A percentile compares a stretch with the other conserved stretches of the same genome.
These are phyloP conservation scores for Nannospalax galili DNA, from an alignment of 2,113 vertebrate genomes.

Conservation along the genomic window DNA sequence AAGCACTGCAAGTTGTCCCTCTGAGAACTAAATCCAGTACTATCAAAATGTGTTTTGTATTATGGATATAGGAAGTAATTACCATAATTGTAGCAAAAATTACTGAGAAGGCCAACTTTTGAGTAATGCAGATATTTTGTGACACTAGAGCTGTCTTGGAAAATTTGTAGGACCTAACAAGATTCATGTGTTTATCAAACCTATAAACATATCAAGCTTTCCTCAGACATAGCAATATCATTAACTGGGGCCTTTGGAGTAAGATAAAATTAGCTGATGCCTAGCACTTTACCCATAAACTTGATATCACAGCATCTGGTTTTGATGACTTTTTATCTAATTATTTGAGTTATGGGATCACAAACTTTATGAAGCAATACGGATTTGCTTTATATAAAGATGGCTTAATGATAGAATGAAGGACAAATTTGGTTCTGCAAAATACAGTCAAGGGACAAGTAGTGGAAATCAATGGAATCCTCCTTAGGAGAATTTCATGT, in stretches of 20 bases:
- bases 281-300: background rate
- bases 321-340: slow-evolving; percentile 62
- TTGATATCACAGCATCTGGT: slow-evolving; percentile 43
- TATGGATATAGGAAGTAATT: background rate
- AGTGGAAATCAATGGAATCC: background rate
- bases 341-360: slow-evolving; percentile 10
- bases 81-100: slow-evolving; percentile 12
- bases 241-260: background rate
- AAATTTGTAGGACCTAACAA: background rate
- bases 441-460: slow-evolving; percentile 32
- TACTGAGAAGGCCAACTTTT: background rate
- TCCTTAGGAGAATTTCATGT: slow-evolving; percentile 38
- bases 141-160: background rate
- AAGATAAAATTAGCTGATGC: background rate
- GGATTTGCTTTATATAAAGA: slow-evolving; percentile 59
- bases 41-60: background rate
- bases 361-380: slow-evolving; percentile 59
- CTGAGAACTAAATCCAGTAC: background rate
- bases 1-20: background rate
- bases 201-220: background rate
- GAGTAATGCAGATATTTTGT: slow-evolving; percentile 24
- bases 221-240: background rate
- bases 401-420: background rate
- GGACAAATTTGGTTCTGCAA: slow-evolving; percentile 38
- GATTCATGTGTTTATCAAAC: slow-evolving; percentile 46